These are phyloP conservation scores for Itoplectis maculator DNA, from an alignment of 2,888 invertebrate genomes.

Conservation along the genomic window DNA sequence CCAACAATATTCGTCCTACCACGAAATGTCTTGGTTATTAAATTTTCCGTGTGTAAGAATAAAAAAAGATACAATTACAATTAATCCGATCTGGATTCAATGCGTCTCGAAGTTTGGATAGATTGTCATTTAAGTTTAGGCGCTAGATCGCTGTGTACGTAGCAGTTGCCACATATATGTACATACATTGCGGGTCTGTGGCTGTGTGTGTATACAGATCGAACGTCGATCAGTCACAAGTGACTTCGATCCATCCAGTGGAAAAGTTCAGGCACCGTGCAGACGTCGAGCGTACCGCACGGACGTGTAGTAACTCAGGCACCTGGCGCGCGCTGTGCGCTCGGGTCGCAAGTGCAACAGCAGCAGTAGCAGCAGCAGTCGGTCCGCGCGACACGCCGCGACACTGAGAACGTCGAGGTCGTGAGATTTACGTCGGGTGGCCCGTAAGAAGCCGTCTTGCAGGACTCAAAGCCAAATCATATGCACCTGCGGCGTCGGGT, in stretches of 20 bases:
- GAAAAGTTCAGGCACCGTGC: neutral
- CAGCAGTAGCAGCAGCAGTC: no score
- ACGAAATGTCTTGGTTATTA: no score
- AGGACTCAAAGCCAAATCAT: constrained; percentile 63
- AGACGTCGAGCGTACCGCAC: neutral
- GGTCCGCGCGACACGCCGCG: neutral
- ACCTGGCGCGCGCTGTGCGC: neutral
- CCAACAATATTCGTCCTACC: no score
- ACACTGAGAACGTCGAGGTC: constrained; percentile 16
- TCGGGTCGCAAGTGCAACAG: neutral
- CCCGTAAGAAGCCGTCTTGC: constrained; percentile 23
- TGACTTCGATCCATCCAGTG: neutral
- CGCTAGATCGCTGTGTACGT: no score
- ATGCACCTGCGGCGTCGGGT: constrained; percentile 70
- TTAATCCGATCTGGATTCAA: no score
- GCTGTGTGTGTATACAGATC: neutral
- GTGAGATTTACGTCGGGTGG: constrained; percentile 13
- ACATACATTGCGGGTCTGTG: no score
- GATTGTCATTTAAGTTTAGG: no score
- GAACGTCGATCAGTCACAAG: neutral
- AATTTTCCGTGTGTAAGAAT: no score
- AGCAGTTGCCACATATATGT: no score
- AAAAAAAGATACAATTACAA: no score
- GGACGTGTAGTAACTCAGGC: neutral
- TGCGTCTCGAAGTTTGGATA: no score